Base-by-base conservation (phyloP, 2,888 invertebrate species). In the Coleophora deauratella region DNA sequence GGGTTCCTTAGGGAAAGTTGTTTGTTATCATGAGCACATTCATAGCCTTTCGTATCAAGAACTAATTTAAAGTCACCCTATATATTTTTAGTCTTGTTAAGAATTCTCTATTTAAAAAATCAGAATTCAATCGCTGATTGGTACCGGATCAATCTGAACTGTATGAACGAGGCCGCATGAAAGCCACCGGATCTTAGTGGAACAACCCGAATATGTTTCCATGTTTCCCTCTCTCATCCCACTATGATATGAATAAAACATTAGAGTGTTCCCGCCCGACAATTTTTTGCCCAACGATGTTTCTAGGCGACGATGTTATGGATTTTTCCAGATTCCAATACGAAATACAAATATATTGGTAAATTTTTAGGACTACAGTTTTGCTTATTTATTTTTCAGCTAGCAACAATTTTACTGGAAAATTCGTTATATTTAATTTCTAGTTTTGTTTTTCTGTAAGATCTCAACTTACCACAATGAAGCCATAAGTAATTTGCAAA, bases 191-290 rank as follows among this genome's bases (percentile, higher is more conserved):
- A n/a, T n/a, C n/a, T 21, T 6, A 21, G 6, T 21, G 21, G 21
- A 4, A 21, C 35, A 14, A 31, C 31, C 10, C 31, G 31, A 31
- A 31, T 31, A 10, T 31, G 31, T 31, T 31, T 31, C 31, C 4
- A 10, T 31, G 10, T 10, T 31, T n/a, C 55, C 55, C 55, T 52
- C 49, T 51, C 52, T 52, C 54, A 49, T 59, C 31, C 11, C 11
- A 31, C 31, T 31, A 31, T 11, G 31, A 31, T 51, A 67, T 73
- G 72, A 72, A 73, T 73, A 64, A 73, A 62, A 65, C 67, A 73
- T 73, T 38, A 54, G 54, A 39, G 51, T 53, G 54, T 55, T 55
- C 38, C 43, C 57, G 56, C 43, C 52, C 52, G 51, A 55, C 58
- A 54, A 50, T 63, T 60, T 64, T 57, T 64, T 55, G 47, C 54